Evolutionary conservation across 1,140 invertebrate species (phyloP).

Genomic region (Papilio xuthus): DNA sequence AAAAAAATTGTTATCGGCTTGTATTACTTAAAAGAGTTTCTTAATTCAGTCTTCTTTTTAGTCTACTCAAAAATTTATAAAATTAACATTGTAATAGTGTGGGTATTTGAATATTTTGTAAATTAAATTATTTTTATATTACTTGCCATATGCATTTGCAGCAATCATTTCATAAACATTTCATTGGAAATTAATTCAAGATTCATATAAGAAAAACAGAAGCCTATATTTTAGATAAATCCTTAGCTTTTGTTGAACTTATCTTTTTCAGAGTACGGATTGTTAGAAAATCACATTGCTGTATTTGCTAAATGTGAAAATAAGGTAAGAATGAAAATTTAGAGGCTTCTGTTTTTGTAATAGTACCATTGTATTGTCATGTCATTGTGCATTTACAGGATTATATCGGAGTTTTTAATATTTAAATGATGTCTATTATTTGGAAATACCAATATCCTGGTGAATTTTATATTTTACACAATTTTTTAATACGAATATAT

Average conservation of each 20-base stretch:
- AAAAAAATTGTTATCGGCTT: background rate
- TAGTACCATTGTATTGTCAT: constrained; percentile 15
- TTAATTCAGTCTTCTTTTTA: background rate
- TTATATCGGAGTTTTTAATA: constrained; percentile 44
- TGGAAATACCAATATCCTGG: constrained; percentile 21
- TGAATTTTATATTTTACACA: background rate
- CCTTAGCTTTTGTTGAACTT: constrained; percentile 40
- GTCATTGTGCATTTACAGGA: constrained; percentile 36
- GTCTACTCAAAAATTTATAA: background rate
- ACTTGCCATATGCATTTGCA: background rate
- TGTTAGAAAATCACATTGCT: constrained; percentile 78
- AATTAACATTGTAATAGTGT: background rate
- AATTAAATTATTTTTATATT: constrained; percentile 3
- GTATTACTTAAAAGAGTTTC: background rate
- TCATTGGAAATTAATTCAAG: constrained; percentile 35
- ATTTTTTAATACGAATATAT: no score
- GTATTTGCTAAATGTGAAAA: constrained; percentile 65
- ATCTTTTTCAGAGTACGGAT: constrained; percentile 72
- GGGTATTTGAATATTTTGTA: constrained; percentile 4
- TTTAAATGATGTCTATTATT: constrained; percentile 48
- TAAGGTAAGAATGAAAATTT: constrained; percentile 55
- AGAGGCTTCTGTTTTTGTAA: constrained; percentile 60
- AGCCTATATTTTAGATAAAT: constrained; percentile 44
- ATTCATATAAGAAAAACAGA: constrained; percentile 56
- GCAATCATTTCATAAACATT: constrained; percentile 26